Percentiles rank a stretch among this genome's conserved stretches.
phyloP scores from a whole-genome alignment of 1,140 invertebrate genomes.

The Dolichoris vasculosae region DNA sequence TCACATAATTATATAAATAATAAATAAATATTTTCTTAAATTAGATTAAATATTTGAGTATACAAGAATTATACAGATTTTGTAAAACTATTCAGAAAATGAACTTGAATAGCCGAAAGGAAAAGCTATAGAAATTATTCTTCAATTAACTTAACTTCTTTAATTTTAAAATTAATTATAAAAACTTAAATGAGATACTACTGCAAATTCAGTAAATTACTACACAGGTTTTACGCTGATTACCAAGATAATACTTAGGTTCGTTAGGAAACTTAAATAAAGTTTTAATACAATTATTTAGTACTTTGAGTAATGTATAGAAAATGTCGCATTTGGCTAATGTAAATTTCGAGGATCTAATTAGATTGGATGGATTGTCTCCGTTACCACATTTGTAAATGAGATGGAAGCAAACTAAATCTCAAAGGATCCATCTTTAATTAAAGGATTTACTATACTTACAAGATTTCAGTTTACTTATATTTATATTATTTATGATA shows the following conservation, averaged over 20 bases:
- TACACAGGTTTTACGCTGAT: neutral
- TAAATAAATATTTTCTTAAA: too few species aligned
- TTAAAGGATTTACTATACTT: neutral
- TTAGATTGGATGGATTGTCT: neutral
- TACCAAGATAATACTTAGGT: neutral
- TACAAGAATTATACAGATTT: too few species aligned
- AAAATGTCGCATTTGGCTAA: neutral
- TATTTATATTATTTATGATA: neutral
- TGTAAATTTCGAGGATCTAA: neutral
- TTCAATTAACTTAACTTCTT: neutral
- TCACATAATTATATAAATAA: too few species aligned
- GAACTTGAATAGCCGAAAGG: too few species aligned
- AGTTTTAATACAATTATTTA: slow-evolving; percentile 7
- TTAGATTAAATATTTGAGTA: too few species aligned
- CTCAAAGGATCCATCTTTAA: neutral
- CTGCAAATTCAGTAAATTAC: neutral
- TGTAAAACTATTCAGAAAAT: too few species aligned
- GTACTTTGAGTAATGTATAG: neutral
- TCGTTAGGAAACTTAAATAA: slow-evolving; percentile 11
- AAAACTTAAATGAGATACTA: neutral
- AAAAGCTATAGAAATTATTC: neutral
- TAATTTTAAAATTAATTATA: neutral
- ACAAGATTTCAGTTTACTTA: neutral
- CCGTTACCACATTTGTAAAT: slow-evolving; percentile 3
- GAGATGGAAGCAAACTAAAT: neutral